Evolutionary conservation across 2,113 vertebrate species (phyloP).

Genomic region (Xenotilapia longispinis): DNA sequence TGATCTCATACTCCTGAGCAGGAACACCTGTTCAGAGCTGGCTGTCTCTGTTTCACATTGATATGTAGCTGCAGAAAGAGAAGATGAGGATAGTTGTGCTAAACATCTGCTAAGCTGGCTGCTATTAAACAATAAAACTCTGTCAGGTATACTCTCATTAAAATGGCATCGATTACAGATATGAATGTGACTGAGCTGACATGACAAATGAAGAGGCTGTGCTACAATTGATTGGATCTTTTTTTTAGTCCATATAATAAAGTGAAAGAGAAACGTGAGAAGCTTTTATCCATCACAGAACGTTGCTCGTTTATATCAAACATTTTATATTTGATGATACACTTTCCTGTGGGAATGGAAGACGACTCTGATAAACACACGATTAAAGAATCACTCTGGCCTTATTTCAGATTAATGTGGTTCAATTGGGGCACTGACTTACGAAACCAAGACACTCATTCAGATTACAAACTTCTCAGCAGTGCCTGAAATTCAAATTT

Average conservation of each 20-base stretch:
- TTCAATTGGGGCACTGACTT: not conserved
- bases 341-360: not conserved
- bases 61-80: constrained; percentile 15
- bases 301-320: not conserved
- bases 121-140: not conserved
- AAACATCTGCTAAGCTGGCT: constrained; percentile 15
- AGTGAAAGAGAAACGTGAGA: not conserved
- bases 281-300: not conserved
- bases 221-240: not conserved
- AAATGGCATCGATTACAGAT: not conserved
- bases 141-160: not conserved
- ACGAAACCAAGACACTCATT: not conserved
- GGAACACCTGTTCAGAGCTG: constrained; percentile 45
- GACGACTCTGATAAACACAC: accelerated
- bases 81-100: not conserved
- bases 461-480: not conserved
- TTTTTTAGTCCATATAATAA: not conserved
- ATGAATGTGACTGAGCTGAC: not conserved
- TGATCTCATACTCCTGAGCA: constrained; percentile 43
- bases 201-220: not conserved
- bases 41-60: not conserved
- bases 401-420: not conserved
- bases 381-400: not conserved
- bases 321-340: not conserved
- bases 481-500: not conserved